These are phyloP conservation scores for Pollachius pollachius DNA, from an alignment of 2,113 vertebrate species.

Conservation along the genomic window DNA sequence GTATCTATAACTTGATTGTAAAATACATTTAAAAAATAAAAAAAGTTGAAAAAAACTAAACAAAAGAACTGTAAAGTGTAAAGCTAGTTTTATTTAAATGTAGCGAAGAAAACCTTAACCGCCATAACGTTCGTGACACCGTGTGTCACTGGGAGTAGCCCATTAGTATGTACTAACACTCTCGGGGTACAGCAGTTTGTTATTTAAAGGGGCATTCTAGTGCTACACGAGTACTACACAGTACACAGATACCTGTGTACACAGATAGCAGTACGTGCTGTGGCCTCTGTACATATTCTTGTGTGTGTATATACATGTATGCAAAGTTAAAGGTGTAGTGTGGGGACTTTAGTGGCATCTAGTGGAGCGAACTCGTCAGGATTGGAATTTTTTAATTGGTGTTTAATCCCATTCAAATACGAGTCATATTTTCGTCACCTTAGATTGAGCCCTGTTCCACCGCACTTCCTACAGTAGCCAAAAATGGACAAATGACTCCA, in stretches of 20 bases:
- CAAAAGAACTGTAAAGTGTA: constrained; percentile 86
- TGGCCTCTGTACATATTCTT: neutral
- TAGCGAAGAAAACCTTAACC: constrained; percentile 65
- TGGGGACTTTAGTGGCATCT: no score
- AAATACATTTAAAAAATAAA: constrained; percentile 60
- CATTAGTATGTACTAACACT: constrained; percentile 80
- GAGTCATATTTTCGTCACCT: no score
- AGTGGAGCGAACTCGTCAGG: no score
- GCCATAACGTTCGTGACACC: constrained; percentile 94
- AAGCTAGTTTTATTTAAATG: constrained; percentile 88
- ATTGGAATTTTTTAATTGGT: no score
- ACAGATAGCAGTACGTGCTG: constrained; percentile 56
- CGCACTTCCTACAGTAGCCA: no score
- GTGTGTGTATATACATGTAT: neutral
- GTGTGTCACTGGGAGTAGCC: constrained; percentile 96
- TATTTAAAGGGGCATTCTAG: constrained; percentile 81
- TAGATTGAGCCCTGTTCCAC: no score
- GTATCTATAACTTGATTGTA: constrained; percentile 99
- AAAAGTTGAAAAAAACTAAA: constrained; percentile 49
- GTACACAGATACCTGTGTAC: constrained; percentile 71
- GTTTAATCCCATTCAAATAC: no score
- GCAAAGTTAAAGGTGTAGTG: neutral
- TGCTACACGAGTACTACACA: constrained; percentile 74
- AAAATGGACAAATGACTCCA: no score
- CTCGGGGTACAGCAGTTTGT: constrained; percentile 84